Percentiles rank a stretch among this genome's conserved stretches.
Conservation (phyloP, 2,113 vertebrate genomes). For the Marmota flaviventris region DNA sequence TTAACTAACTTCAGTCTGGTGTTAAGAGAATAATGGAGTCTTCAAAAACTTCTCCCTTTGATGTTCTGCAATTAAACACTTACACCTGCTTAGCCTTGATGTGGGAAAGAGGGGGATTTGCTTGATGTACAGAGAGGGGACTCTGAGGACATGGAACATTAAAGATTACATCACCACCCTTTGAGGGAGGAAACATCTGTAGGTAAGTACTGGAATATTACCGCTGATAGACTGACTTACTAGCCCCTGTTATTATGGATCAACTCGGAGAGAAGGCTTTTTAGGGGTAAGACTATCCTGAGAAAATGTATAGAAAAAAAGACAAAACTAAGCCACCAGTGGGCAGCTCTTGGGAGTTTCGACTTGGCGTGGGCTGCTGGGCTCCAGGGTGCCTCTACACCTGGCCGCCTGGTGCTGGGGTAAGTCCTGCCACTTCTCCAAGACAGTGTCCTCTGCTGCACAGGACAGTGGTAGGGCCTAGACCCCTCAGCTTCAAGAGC, state of each 20-base stretch:
- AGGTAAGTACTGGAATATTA: not conserved
- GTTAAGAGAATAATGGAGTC: not conserved
- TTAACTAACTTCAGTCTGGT: not conserved
- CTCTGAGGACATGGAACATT: not conserved
- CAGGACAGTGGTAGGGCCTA: rapidly evolving
- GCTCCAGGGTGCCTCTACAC: too few relatives aligned
- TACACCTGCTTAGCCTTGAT: not conserved
- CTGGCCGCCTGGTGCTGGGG: rapidly evolving
- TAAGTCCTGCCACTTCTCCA: not conserved
- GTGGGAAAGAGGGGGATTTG: not conserved
- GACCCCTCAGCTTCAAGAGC: rapidly evolving
- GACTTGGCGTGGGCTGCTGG: rapidly evolving
- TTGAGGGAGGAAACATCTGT: not conserved
- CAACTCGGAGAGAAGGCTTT: not conserved
- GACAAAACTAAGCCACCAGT: rapidly evolving
- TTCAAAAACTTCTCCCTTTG: conserved; percentile 3
- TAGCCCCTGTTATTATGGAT: not conserved
- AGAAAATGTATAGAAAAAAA: not conserved
- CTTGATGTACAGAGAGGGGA: not conserved
- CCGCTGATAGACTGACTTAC: not conserved
- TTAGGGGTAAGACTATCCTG: not conserved
- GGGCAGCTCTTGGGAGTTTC: rapidly evolving
- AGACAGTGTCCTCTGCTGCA: rapidly evolving
- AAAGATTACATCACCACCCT: not conserved
- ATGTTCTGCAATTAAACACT: conserved; percentile 44